phyloP scores from a whole-genome alignment of 2,797 vertebrate species.

The Tokudaia tokunoshimensis region DNA sequence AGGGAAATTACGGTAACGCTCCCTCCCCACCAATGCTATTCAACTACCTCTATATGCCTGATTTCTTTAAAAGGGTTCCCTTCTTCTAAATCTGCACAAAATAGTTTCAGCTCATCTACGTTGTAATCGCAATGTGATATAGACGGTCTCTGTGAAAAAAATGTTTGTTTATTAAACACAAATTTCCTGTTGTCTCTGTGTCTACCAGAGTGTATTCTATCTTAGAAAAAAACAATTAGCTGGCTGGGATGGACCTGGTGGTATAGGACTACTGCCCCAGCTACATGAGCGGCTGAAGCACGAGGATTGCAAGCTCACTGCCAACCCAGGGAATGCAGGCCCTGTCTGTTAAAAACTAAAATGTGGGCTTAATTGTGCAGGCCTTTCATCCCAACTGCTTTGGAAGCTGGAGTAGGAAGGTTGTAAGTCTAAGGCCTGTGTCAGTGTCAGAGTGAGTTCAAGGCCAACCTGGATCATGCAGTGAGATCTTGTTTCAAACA shows the following conservation, averaged over 20 bases:
- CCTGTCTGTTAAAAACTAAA: neutral
- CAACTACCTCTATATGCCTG: constrained; percentile 89
- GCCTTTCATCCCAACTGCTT: neutral
- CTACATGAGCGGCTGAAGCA: neutral
- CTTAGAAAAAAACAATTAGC: constrained; percentile 25
- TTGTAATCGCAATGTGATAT: constrained; percentile 85
- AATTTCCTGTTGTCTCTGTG: constrained; percentile 81
- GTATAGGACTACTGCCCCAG: neutral
- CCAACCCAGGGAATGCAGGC: neutral
- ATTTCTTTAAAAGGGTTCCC: constrained; percentile 81
- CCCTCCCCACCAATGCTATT: constrained; percentile 77
- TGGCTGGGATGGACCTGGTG: neutral
- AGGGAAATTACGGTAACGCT: constrained; percentile 83
- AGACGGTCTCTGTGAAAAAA: constrained; percentile 84
- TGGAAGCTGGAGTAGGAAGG: neutral
- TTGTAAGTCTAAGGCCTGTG: neutral
- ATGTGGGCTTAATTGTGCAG: neutral
- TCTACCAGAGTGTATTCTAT: constrained; percentile 69
- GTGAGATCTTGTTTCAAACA: neutral
- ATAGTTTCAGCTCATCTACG: constrained; percentile 83
- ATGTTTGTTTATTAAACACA: constrained; percentile 87
- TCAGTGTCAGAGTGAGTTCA: neutral
- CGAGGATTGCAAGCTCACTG: neutral
- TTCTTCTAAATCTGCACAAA: constrained; percentile 81
- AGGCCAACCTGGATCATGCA: neutral